Base-by-base conservation (phyloP, 2,113 vertebrate species). In the Scomber colias region DNA sequence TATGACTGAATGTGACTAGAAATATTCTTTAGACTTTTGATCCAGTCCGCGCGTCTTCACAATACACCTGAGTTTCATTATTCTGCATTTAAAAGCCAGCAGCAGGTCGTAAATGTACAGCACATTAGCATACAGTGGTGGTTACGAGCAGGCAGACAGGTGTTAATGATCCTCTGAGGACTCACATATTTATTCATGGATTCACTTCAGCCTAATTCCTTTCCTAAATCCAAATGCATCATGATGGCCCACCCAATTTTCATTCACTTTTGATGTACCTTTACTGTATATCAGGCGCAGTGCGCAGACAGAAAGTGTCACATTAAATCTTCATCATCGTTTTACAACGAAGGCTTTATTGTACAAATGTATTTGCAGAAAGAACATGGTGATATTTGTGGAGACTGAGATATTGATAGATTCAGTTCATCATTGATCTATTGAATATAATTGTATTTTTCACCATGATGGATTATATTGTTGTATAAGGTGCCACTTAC, bases 141-240 rank as follows among this genome's bases (percentile, higher is more conserved):
- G 72, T 74, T 83, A 67, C 53, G 77, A 83, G 75, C 80, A 70
- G 89, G 53, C 68, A 76, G 86, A 91, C 81, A 90, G 87, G 89
- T 90, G 86, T 87, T 89, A 89, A 91, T 90, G 79, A 91, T 90
- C 73, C 89, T 88, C 88, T n/a, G 17, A 86, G 91, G 91, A 90
- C 84, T 50, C 55, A 3, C 11, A 87, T 81, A 89, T 93, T 90
- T 92, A 92, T 93, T 90, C 88, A 92, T 91, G 80, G 68, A 66
- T 90, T 89, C 89, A 69, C 62, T 81, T 83, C 59, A 84, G 74
- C 63, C 76, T 87, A 85, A 91, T 89, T 87, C 84, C 73, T 12
- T 27, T 40, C 76, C 66, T 83, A 77, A 71, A 84, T 82, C 63
- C 70, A 75, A 87, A 85, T 70, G 77, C 63, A 70, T 40, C 1